Percentiles rank a stretch among this genome's conserved stretches.
Evolutionary conservation across 2,888 invertebrate species (phyloP).

Genomic region (Morpho achilles): DNA sequence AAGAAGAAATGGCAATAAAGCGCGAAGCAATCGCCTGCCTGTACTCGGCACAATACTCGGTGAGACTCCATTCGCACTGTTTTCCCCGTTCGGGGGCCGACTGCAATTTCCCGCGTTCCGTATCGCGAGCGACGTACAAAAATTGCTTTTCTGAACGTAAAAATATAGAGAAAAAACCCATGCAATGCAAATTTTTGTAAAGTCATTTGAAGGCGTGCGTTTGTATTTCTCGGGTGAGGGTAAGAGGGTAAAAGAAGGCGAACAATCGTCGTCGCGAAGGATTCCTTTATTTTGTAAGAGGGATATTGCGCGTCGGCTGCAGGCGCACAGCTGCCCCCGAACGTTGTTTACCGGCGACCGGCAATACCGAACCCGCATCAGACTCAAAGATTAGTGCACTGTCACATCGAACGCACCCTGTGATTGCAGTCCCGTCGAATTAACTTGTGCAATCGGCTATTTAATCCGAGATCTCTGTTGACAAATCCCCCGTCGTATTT

Average conservation of each 20-base stretch:
- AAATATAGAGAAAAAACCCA: constrained; percentile 63
- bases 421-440: constrained; percentile 30
- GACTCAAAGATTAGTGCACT: constrained; percentile 30
- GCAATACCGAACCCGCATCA: constrained; percentile 50
- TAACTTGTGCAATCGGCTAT: constrained; percentile 30
- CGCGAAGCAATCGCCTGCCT: constrained; percentile 62
- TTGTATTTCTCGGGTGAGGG: constrained; percentile 75
- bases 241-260: constrained; percentile 58
- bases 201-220: constrained; percentile 76
- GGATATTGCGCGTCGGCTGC: constrained; percentile 78
- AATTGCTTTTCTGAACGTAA: constrained; percentile 75
- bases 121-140: constrained; percentile 72
- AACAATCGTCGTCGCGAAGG: constrained; percentile 71
- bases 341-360: constrained; percentile 62
- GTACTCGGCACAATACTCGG: constrained; percentile 55
- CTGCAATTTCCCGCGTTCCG: constrained; percentile 74
- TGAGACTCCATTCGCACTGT: constrained; percentile 63
- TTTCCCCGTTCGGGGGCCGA: constrained; percentile 47
- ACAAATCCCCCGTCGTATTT: constrained; percentile 28
- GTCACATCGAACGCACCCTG: constrained; percentile 45
- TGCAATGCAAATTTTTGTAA: constrained; percentile 77
- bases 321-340: constrained; percentile 64
- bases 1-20: constrained; percentile 55
- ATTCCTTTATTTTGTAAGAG: constrained; percentile 75
- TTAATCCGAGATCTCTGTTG: constrained; percentile 30